phyloP scores from a whole-genome alignment of 1,140 invertebrate genomes.

The Odontomachus brunneus region DNA sequence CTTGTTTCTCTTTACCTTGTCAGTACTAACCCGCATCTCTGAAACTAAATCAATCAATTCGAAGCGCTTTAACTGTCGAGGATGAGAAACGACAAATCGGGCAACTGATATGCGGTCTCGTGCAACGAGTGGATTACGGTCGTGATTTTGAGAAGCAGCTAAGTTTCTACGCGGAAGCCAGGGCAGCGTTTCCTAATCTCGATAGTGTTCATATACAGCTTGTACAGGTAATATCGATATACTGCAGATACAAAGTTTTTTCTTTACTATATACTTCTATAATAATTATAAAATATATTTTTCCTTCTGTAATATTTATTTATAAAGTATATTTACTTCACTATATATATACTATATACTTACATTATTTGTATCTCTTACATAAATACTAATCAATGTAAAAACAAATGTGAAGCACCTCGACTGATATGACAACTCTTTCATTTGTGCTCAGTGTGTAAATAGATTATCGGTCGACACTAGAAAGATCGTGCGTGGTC shows the following conservation, averaged over 20 bases:
- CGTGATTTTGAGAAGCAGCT: constrained; percentile 96
- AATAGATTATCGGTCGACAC: constrained; percentile 92
- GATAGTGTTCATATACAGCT: constrained; percentile 94
- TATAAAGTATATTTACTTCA: too few species aligned
- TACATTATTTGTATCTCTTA: too few species aligned
- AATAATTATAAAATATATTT: too few species aligned
- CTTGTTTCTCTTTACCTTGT: not conserved
- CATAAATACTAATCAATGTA: not conserved
- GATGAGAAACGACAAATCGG: constrained; percentile 96
- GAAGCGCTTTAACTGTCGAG: constrained; percentile 95
- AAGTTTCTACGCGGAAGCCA: constrained; percentile 96
- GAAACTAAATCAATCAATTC: constrained; percentile 64
- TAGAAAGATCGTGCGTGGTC: constrained; percentile 89
- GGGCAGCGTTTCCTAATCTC: constrained; percentile 95
- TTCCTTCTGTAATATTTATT: too few species aligned
- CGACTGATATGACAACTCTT: not conserved
- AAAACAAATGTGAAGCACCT: not conserved
- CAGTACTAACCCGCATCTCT: not conserved
- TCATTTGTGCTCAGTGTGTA: constrained; percentile 88
- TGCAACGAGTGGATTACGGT: constrained; percentile 92
- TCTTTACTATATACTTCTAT: not conserved
- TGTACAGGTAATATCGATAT: constrained; percentile 88
- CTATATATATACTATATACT: too few species aligned
- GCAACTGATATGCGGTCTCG: constrained; percentile 92
- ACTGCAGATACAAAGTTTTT: too few species aligned